Base-by-base conservation (phyloP, 2,113 vertebrate species). In the Leptocoma aspasia region DNA sequence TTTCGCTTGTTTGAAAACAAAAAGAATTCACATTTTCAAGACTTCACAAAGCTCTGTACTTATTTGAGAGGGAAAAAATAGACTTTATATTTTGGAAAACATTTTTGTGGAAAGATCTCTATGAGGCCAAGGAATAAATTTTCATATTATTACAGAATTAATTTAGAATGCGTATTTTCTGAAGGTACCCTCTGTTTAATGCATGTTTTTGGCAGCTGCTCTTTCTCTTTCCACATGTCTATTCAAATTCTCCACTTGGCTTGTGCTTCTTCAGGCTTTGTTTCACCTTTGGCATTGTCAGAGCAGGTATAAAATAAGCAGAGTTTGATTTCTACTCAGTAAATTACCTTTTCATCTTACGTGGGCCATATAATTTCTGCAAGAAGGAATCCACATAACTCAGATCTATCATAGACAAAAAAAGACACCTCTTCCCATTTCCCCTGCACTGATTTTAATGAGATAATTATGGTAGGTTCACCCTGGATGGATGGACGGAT, bases 401-500 rank as follows among this genome's bases (percentile, higher is more conserved):
- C 15, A 72, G n/a, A 41, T 28, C 24, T 13, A 30, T 33, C 41
- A 70, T 16, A 22, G 2, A 8, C 5, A 45, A 41, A 81, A 81
- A 84, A 57, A 26, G 6, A 39, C 13, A 33, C 9, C 8, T 39
- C 30, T 80, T 77, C n/a, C 44, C 23, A 13, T 44, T 72, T 77
- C 15, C 27, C 8, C 14, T 59, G 28, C 24, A 15, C 24, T 23
- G 28, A 30, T 47, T 85, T 78, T 72, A 49, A 42, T 33, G 39
- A 89, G 27, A 39, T 44, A 57, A 21, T 28, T 30, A 11, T 42
- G 31, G 14, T 41, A 31, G 33, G 18, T 21, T 57, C 49, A 45
- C 13, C 33, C 21, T 5, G 11, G 19, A 15, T 90, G 13, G 30
- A 30, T 2, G 3, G 6, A 12, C 4, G 3, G 6, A 12, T 3